Base-by-base conservation (phyloP, 2,113 vertebrate species). In the Egretta garzetta region DNA sequence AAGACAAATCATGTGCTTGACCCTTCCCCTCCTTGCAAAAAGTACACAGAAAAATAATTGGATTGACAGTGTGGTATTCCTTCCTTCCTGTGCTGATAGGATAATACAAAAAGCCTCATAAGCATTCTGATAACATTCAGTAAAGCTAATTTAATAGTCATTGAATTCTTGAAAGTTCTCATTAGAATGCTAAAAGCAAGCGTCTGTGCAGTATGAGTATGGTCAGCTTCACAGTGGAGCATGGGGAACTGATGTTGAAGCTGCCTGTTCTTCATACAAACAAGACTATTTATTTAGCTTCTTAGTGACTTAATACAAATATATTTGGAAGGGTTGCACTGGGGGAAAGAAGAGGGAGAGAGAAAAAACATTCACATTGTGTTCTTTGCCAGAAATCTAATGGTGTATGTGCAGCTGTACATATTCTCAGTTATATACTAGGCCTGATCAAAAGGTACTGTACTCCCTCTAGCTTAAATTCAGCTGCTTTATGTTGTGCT, bases 391-490 rank as follows among this genome's bases (percentile, higher is more conserved):
- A 79, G 70, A 95, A 97, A 74, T 79, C 68, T 91, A 76, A 90
- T 76, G 43, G 62, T 95, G 56, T 95, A 74, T 83, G 41, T 95
- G 64, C 81, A 96, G 86, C 89, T 98, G 82, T 81, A 74, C 93
- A 72, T 77, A 82, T 74, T 72, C 60, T 96, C 55, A 84, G 63
- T 62, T 50, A 76, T 84, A 88, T 81, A 66, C 77, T 88, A 77
- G 63, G 62, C 75, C 85, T 80, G 90, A 96, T 98, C 77, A 95
- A 95, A 97, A 97, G 86, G 70, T 75, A 73, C 87, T 97, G 87
- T 93, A 94, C 79, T 97, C 93, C 87, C 85, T 97, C 95, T 97
- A 96, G 94, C 83, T 96, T 97, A 96, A 93, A 96, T 94, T 97
- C 80, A 95, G 60, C 88, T 96, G 81, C 93, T 94, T 72, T 83